Evolutionary conservation across 35 echinoderm and acorn worm species (phyloP).

Genomic region (Holothuria glaberrima): DNA sequence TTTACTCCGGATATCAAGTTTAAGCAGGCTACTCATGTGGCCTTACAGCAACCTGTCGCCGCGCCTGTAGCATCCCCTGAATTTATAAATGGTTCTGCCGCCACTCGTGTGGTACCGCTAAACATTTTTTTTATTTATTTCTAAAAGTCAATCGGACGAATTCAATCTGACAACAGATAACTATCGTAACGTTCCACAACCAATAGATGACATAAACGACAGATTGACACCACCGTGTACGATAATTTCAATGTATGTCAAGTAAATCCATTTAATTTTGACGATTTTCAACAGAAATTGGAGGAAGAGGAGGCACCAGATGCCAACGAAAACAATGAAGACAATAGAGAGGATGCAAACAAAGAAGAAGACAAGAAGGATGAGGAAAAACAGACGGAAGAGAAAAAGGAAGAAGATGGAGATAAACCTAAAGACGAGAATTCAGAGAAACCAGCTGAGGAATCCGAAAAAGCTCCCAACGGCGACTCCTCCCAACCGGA

Average conservation of each 20-base stretch:
- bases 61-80: too few species aligned
- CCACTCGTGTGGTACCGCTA: too few species aligned
- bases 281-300: conserved; percentile 5
- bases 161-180: background rate
- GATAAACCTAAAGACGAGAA: background rate
- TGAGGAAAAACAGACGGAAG: background rate
- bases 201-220: too few species aligned
- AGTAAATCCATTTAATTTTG: background rate
- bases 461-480: background rate
- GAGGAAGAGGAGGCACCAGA: background rate
- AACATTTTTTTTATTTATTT: too few species aligned
- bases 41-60: too few species aligned
- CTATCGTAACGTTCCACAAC: background rate
- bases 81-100: too few species aligned
- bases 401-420: background rate
- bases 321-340: background rate
- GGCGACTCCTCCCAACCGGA: background rate
- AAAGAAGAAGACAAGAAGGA: background rate
- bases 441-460: background rate
- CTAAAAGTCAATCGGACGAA: background rate
- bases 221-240: background rate
- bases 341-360: background rate
- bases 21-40: too few species aligned
- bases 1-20: too few species aligned
- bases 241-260: background rate